Conservation (phyloP, 2,113 vertebrate species). For the Festucalex cinctus region DNA sequence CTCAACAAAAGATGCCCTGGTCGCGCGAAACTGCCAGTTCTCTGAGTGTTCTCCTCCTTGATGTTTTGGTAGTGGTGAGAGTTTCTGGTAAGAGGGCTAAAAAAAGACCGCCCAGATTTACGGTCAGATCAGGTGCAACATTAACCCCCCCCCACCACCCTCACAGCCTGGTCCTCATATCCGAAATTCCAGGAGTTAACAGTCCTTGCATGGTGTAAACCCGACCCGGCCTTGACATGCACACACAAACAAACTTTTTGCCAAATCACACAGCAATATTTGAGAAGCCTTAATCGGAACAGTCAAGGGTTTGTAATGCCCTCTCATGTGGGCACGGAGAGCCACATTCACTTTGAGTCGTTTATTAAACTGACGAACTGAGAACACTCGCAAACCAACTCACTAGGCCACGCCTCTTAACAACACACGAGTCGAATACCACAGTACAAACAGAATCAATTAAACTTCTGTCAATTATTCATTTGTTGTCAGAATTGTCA, state of each 20-base stretch:
- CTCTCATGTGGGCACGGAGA: too few species aligned
- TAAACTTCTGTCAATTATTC: neutral
- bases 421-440: too few species aligned
- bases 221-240: constrained; percentile 52
- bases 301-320: neutral
- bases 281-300: constrained; percentile 32
- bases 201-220: constrained; percentile 49
- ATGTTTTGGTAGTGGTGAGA: constrained; percentile 11
- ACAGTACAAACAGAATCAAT: too few species aligned
- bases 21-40: constrained; percentile 41
- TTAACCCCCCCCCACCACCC: constrained; percentile 31
- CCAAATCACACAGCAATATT: constrained; percentile 44
- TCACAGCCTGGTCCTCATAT: constrained; percentile 53
- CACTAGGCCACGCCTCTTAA: too few species aligned
- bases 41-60: constrained; percentile 23
- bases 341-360: too few species aligned
- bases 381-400: too few species aligned
- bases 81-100: constrained; percentile 16
- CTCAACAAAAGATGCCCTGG: constrained; percentile 55
- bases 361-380: too few species aligned
- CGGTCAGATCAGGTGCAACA: constrained; percentile 51
- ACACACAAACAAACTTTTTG: constrained; percentile 13
- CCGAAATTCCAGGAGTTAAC: constrained; percentile 58
- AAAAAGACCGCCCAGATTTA: constrained; percentile 44
- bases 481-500: constrained; percentile 20